These are phyloP conservation scores for Siphamia tubifer DNA, from an alignment of 2,113 vertebrate genomes.

Conservation along the genomic window DNA sequence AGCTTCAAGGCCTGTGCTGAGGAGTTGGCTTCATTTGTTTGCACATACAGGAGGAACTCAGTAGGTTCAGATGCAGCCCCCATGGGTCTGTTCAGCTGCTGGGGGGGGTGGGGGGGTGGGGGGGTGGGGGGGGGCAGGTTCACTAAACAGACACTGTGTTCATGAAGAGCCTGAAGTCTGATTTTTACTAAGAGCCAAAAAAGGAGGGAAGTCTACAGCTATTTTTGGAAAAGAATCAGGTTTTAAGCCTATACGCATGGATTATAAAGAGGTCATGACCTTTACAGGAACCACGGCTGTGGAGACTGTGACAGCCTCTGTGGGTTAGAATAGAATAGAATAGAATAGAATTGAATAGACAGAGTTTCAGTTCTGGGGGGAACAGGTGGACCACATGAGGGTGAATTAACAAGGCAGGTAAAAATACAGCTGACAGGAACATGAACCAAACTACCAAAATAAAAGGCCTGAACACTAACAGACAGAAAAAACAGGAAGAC, in stretches of 20 bases:
- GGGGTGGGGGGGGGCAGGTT: conserved; percentile 1
- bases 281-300: too few species aligned
- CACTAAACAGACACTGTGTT: conserved; percentile 30
- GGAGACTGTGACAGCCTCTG: too few species aligned
- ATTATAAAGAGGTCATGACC: too few species aligned
- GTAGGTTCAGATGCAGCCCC: conserved; percentile 28
- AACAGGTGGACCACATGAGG: too few species aligned
- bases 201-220: background rate
- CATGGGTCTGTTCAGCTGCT: background rate
- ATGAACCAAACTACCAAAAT: too few species aligned
- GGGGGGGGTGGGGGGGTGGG: conserved; percentile 9
- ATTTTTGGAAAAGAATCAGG: background rate
- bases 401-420: too few species aligned
- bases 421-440: too few species aligned
- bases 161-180: conserved; percentile 32
- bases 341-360: too few species aligned
- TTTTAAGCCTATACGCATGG: background rate
- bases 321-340: too few species aligned
- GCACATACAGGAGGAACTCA: conserved; percentile 6
- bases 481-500: too few species aligned
- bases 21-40: conserved; percentile 54
- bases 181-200: background rate
- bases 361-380: too few species aligned
- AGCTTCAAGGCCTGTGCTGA: conserved; percentile 3
- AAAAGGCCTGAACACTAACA: too few species aligned